phyloP scores from a whole-genome alignment of 1,140 invertebrate genomes.

The Andricus grossulariae region DNA sequence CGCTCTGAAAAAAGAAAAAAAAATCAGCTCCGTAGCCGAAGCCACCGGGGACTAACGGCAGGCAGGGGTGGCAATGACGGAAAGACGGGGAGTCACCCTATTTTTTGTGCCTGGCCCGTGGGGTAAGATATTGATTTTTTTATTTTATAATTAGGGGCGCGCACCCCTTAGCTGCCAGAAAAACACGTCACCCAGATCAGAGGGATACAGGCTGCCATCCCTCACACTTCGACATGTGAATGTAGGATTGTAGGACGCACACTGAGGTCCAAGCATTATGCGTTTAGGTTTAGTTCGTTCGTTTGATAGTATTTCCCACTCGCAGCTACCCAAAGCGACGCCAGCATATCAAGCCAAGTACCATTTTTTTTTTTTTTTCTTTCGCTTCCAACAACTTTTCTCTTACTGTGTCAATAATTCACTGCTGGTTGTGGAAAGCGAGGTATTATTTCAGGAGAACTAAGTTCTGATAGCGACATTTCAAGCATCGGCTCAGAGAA shows the following conservation, averaged over 20 bases:
- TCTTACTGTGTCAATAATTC: background rate
- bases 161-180: conserved; percentile 71
- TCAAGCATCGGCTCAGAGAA: no score
- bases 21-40: conserved; percentile 63
- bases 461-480: no score
- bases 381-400: background rate
- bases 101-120: conserved; percentile 68
- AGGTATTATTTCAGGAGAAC: no score
- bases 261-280: conserved; percentile 33
- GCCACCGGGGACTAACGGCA: conserved; percentile 57
- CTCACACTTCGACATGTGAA: conserved; percentile 48
- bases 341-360: background rate
- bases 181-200: conserved; percentile 69
- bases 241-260: conserved; percentile 42
- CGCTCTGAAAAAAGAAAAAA: conserved; percentile 43
- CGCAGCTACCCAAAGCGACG: background rate
- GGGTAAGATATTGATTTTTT: conserved; percentile 77
- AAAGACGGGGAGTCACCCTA: conserved; percentile 71
- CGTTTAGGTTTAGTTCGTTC: background rate
- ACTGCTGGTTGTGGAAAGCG: no score
- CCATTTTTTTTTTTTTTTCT: background rate
- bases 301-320: background rate
- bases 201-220: conserved; percentile 50
- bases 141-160: conserved; percentile 77
- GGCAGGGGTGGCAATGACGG: conserved; percentile 63